Base-by-base conservation (phyloP, 2,888 invertebrate genomes). In the Cylindroiulus punctatus region DNA sequence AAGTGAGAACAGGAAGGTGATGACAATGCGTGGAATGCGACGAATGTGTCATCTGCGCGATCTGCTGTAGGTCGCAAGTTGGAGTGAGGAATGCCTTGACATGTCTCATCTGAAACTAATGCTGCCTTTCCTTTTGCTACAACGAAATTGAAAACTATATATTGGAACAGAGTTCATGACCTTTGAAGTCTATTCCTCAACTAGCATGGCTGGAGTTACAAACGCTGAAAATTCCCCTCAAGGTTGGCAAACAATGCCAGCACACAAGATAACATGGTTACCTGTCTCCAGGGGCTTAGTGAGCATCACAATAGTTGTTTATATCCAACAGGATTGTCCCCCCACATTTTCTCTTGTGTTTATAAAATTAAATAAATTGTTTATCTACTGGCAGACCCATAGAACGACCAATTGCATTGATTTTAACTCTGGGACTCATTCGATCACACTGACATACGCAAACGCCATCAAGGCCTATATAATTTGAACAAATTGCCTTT, bases 11-110 rank as follows among this genome's bases (percentile, higher is more conserved):
- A n/a, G n/a, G n/a, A n/a, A n/a, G n/a, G n/a, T n/a, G n/a, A n/a
- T n/a, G 57, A 57, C n/a, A 57, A 57, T 57, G 57, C 57, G 57
- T 57, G 57, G 57, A 57, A 57, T 57, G 57, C n/a, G 57, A 57
- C 57, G 57, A 57, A 57, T 57, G n/a, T n/a, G 19, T n/a, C 57
- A n/a, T n/a, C 26, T 22, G 1, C n/a, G 57, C 3, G 22, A n/a
- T n/a, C n/a, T 57, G 22, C 19, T 4, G n/a, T 19, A 57, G n/a
- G 57, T n/a, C 22, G 22, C 3, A 22, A 65, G 12, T 65, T 22
- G 14, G 14, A 47, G 47, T 2, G 14, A 14, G 47, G 65, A n/a
- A n/a, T n/a, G n/a, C n/a, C n/a, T n/a, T n/a, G n/a, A n/a, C 22
- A 65, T 65, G 65, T 65, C 65, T 65, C 65, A 26, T 26, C 65